Percentiles rank a stretch among this genome's conserved stretches.
These are phyloP conservation scores for Episyrphus balteatus DNA, from an alignment of 1,140 invertebrate species.

Conservation along the genomic window DNA sequence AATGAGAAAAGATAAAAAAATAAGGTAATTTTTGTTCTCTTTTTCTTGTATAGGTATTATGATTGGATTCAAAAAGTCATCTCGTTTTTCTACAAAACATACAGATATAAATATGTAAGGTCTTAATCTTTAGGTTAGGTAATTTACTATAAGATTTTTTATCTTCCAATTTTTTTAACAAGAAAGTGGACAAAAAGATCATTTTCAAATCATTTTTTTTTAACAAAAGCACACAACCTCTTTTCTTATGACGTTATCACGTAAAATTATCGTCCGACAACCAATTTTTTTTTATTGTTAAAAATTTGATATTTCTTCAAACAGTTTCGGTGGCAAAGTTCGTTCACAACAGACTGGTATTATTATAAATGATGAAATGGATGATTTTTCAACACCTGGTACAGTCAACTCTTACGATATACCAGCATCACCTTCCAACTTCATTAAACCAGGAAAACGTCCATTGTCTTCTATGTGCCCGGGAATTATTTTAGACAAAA, in stretches of 20 bases:
- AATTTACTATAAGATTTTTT: too few relatives aligned
- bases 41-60: background rate
- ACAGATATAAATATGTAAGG: too few relatives aligned
- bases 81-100: too few relatives aligned
- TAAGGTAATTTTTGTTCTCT: background rate
- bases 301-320: slow-evolving; percentile 14
- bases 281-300: slow-evolving; percentile 1
- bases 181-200: background rate
- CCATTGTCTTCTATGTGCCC: slow-evolving; percentile 90
- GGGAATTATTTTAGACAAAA: slow-evolving; percentile 61
- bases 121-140: too few relatives aligned
- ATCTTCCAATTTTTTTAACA: too few relatives aligned
- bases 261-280: too few relatives aligned
- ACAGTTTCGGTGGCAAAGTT: slow-evolving; percentile 69
- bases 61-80: too few relatives aligned
- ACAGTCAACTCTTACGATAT: slow-evolving; percentile 68
- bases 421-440: slow-evolving; percentile 69
- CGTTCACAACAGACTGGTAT: slow-evolving; percentile 76
- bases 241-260: too few relatives aligned
- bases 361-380: slow-evolving; percentile 89
- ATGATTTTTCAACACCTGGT: slow-evolving; percentile 83
- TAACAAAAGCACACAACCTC: too few relatives aligned
- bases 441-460: slow-evolving; percentile 75
- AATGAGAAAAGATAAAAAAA: too few relatives aligned
- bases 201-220: too few relatives aligned